Evolutionary conservation across 1,140 invertebrate genomes (phyloP).

Genomic region (Pseudomyrmex cubaensis): DNA sequence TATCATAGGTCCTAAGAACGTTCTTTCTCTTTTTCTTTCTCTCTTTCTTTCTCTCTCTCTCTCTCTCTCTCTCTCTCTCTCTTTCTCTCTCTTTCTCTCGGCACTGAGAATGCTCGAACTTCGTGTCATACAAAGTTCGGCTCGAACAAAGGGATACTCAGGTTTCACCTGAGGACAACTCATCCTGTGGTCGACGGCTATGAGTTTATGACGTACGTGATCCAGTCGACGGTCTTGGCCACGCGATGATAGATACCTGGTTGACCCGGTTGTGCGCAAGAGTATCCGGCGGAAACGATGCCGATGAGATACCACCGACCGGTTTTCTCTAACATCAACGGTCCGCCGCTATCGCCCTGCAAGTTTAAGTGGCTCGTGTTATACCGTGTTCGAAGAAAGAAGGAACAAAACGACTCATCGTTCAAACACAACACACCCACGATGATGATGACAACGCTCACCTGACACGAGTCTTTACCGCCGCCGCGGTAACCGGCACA

Average conservation of each 20-base stretch:
- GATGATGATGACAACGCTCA: constrained; percentile 76
- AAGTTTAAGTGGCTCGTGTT: constrained; percentile 56
- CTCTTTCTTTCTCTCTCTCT: too few relatives aligned
- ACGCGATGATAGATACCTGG: constrained; percentile 98
- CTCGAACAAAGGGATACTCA: constrained; percentile 11
- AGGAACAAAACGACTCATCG: neutral
- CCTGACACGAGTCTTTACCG: constrained; percentile 93
- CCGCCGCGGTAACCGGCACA: constrained; percentile 97
- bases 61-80: too few relatives aligned
- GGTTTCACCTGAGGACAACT: neutral
- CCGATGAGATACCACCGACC: constrained; percentile 95
- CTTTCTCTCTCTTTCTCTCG: neutral
- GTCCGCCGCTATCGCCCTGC: constrained; percentile 95
- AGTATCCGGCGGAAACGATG: constrained; percentile 97
- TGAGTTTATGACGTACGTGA: constrained; percentile 86
- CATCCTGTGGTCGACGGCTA: constrained; percentile 62
- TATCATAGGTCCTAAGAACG: neutral
- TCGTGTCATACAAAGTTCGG: constrained; percentile 68
- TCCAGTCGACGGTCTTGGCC: constrained; percentile 97
- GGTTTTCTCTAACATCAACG: constrained; percentile 93
- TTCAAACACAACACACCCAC: constrained; percentile 42
- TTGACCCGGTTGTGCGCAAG: constrained; percentile 95
- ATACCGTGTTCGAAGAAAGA: neutral
- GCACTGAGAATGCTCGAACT: constrained; percentile 36
- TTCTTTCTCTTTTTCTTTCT: too few relatives aligned